These are phyloP conservation scores for Anableps anableps DNA, from an alignment of 2,797 vertebrate species.

Conservation along the genomic window DNA sequence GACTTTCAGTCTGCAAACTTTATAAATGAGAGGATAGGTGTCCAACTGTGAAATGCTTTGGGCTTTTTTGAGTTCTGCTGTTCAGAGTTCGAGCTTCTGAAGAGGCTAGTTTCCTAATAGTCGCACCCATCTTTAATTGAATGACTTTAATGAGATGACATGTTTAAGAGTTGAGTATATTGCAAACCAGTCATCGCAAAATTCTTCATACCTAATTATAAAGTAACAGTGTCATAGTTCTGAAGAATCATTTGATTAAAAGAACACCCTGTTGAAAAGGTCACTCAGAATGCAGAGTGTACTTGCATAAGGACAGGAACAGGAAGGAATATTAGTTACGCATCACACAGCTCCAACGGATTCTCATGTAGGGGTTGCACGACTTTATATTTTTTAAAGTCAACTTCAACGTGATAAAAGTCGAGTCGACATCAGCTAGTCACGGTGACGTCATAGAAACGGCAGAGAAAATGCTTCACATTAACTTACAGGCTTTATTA, in stretches of 20 bases:
- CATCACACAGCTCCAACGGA: background rate
- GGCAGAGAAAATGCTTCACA: too few species aligned
- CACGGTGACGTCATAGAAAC: too few species aligned
- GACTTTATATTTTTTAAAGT: too few species aligned
- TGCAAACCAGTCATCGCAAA: constrained; percentile 14
- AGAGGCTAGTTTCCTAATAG: background rate
- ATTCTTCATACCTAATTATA: constrained; percentile 24
- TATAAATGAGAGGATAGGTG: background rate
- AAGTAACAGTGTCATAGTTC: constrained; percentile 22
- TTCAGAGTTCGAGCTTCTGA: background rate
- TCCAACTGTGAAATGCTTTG: background rate
- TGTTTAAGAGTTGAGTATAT: constrained; percentile 1
- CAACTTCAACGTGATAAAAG: too few species aligned
- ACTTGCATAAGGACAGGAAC: constrained; percentile 28
- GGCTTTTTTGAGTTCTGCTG: background rate
- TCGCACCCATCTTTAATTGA: background rate
- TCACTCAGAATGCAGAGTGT: constrained; percentile 28
- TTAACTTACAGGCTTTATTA: too few species aligned
- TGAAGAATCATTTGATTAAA: constrained; percentile 17
- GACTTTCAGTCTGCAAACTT: background rate
- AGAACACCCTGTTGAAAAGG: constrained; percentile 32
- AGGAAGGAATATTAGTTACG: constrained; percentile 29
- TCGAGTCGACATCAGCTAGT: too few species aligned
- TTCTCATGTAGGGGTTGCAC: too few species aligned
- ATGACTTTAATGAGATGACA: background rate